Evolutionary conservation across 2,113 vertebrate species (phyloP).

Genomic region (Aspidoscelis tigris): DNA sequence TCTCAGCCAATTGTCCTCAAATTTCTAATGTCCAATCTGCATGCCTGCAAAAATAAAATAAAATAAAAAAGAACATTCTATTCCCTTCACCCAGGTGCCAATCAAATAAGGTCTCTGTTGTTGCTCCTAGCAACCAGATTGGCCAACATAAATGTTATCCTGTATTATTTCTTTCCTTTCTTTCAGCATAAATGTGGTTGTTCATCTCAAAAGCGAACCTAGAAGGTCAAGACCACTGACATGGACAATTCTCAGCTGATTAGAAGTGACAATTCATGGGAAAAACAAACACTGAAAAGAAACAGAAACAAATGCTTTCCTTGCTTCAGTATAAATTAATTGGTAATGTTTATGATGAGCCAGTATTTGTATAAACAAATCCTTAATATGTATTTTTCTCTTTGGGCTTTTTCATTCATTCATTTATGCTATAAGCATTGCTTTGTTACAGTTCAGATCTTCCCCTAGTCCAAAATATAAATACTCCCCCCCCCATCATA

Average conservation of each 20-base stretch:
- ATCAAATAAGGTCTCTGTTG: not conserved
- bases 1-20: not conserved
- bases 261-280: not conserved
- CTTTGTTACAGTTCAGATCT: too few species aligned
- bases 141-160: conserved; percentile 3
- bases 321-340: too few species aligned
- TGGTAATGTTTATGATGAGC: too few species aligned
- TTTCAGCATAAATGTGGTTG: conserved; percentile 5
- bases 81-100: not conserved
- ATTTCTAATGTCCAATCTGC: not conserved
- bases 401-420: too few species aligned
- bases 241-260: not conserved
- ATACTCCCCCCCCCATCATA: too few species aligned
- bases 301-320: not conserved
- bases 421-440: too few species aligned
- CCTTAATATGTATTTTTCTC: too few species aligned
- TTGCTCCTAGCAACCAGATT: not conserved
- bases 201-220: not conserved
- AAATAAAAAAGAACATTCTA: not conserved
- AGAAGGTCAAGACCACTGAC: conserved; percentile 7
- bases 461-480: too few species aligned
- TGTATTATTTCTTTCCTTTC: not conserved
- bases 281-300: not conserved
- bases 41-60: not conserved
- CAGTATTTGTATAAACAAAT: too few species aligned